phyloP scores from a whole-genome alignment of 2,888 invertebrate genomes.

The Trachelus stipa region DNA sequence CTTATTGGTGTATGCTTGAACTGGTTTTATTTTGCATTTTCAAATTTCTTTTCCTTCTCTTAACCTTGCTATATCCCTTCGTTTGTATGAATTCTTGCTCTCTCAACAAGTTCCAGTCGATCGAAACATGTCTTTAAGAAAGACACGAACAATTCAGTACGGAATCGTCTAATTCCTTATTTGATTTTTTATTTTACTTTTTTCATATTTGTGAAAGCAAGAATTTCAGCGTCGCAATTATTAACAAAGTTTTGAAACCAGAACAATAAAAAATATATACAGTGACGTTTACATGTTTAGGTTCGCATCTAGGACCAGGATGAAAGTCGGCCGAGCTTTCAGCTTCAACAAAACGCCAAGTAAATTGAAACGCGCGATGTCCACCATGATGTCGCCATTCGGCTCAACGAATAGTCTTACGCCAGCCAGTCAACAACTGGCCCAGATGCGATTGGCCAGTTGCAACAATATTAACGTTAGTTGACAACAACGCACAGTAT shows the following conservation, averaged over 20 bases:
- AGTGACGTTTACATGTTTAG: slow-evolving; percentile 44
- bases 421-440: slow-evolving; percentile 81
- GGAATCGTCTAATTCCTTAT: background rate
- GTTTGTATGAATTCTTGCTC: slow-evolving; percentile 40
- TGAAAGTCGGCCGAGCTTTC: slow-evolving; percentile 93
- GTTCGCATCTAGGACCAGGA: slow-evolving; percentile 84
- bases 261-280: background rate
- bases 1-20: slow-evolving; percentile 30
- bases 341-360: slow-evolving; percentile 96
- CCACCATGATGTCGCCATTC: slow-evolving; percentile 93
- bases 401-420: slow-evolving; percentile 87
- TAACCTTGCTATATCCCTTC: slow-evolving; percentile 32
- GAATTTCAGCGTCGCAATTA: background rate
- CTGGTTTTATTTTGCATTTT: slow-evolving; percentile 33
- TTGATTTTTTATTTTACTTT: background rate
- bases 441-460: slow-evolving; percentile 87
- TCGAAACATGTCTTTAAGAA: slow-evolving; percentile 8
- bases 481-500: slow-evolving; percentile 44
- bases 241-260: background rate
- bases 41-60: slow-evolving; percentile 13
- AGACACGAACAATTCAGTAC: background rate
- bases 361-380: slow-evolving; percentile 92
- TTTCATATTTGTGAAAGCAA: background rate
- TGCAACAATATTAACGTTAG: slow-evolving; percentile 88
- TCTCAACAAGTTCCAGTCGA: slow-evolving; percentile 11